A percentile compares a stretch with the other conserved stretches of the same genome.
Conservation (phyloP, 2,888 invertebrate species). For the Nemurella pictetii region DNA sequence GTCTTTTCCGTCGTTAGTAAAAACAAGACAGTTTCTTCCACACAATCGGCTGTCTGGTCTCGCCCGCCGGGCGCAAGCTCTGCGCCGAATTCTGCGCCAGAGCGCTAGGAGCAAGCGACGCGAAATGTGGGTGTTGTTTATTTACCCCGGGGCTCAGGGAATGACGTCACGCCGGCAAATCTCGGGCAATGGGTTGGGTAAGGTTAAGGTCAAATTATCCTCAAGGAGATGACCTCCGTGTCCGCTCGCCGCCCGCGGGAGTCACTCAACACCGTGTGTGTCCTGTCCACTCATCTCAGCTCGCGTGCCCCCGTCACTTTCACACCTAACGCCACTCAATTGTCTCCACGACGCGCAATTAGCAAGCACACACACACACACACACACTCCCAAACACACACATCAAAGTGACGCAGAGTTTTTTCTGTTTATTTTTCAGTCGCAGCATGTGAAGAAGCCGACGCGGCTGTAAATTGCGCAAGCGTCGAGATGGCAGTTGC, state of each 20-base stretch:
- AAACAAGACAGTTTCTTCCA: no score
- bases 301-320: no score
- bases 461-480: neutral
- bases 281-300: neutral
- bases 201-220: neutral
- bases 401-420: neutral
- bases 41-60: no score
- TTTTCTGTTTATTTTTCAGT: neutral
- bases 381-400: no score
- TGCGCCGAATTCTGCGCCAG: no score
- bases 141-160: neutral
- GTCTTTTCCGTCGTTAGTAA: neutral
- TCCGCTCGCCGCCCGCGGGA: no score
- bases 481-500: neutral
- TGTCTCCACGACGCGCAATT: no score
- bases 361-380: neutral
- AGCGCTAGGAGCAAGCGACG: neutral
- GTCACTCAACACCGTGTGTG: no score
- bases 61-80: no score
- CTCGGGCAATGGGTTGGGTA: neutral
- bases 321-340: no score
- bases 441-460: neutral
- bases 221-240: no score
- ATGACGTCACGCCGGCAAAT: neutral
- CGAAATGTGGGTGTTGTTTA: neutral